Percentiles rank a stretch among this genome's conserved stretches.
These are phyloP conservation scores for Sinocyclocheilus rhinocerous DNA, from an alignment of 2,113 vertebrate species.

Conservation along the genomic window DNA sequence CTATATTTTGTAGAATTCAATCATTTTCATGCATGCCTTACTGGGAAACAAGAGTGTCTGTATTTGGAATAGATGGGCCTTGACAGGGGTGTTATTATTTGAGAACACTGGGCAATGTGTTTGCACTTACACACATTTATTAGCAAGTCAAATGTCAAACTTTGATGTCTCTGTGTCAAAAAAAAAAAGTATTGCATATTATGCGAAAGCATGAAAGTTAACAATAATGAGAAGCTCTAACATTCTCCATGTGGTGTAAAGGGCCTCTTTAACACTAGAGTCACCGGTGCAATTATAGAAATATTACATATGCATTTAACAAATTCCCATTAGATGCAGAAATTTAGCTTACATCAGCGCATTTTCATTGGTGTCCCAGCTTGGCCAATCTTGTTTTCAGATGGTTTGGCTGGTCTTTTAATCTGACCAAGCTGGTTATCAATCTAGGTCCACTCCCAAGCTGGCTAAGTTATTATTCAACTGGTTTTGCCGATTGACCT, in stretches of 20 bases:
- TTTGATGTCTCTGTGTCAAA: slow-evolving; percentile 39
- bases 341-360: neutral
- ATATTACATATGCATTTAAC: slow-evolving; percentile 18
- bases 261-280: slow-evolving; percentile 12
- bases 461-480: neutral
- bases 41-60: slow-evolving; percentile 16
- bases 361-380: neutral
- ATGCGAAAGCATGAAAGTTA: slow-evolving; percentile 15
- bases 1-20: slow-evolving; percentile 17
- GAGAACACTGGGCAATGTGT: slow-evolving; percentile 34
- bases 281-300: slow-evolving; percentile 6
- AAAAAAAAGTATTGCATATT: slow-evolving; percentile 10
- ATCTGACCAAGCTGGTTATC: neutral
- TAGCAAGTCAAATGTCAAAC: slow-evolving; percentile 8
- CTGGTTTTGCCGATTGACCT: neutral
- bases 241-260: neutral
- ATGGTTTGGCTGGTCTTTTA: neutral
- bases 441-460: neutral
- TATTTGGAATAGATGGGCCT: slow-evolving; percentile 30
- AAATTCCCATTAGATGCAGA: neutral
- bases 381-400: neutral
- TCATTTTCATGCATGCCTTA: slow-evolving; percentile 33
- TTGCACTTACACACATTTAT: slow-evolving; percentile 25
- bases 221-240: neutral
- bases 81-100: slow-evolving; percentile 41